Base-by-base conservation (phyloP, 2,797 vertebrate species). In the Dryobates pubescens region DNA sequence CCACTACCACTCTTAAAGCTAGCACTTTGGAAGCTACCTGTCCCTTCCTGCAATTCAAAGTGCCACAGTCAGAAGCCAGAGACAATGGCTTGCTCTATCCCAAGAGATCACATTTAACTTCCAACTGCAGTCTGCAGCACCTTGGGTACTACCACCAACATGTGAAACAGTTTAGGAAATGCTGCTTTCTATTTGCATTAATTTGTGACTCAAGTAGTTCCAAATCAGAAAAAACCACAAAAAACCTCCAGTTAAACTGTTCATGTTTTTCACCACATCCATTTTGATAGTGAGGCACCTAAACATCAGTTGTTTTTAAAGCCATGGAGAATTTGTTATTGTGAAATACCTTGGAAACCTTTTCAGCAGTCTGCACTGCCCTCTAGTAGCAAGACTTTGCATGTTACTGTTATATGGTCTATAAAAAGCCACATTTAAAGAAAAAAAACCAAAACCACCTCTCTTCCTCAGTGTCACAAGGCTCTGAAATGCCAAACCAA, bases 381-480 rank as follows among this genome's bases (percentile, higher is more conserved):
- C 83, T 85, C 91, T 89, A 64, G 71, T 2, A 76, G 49, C 7
- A 59, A 54, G 26, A 43, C 36, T n/a, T 19, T 11, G 29, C 30
- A 68, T 2, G 13, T 20, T 15, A 43, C 7, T 27, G 24, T 49
- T n/a, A 29, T 12, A 27, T 4, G n/a, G 13, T 18, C 9, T 7
- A 2, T 11, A 71, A 61, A 79, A 65, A 70, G 17, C 23, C 67
- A 49, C 27, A 24, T 9, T 56, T 27, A 45, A 64, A 61, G 59
- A 24, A 29, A 43, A 43, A 16, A 43, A 17, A 41, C 13, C 12
- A 12, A 41, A 13, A 62, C n/a, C n/a, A n/a, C n/a, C 16, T 2
- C 49, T 49, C 36, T 38, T 11, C 4, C 0, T 9, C 70, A 63
- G 9, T 1, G 6, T 43, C 34, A 27, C 13, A 4, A 34, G 13